phyloP scores from a whole-genome alignment of 2,797 vertebrate genomes.

The Syngnathus acus region DNA sequence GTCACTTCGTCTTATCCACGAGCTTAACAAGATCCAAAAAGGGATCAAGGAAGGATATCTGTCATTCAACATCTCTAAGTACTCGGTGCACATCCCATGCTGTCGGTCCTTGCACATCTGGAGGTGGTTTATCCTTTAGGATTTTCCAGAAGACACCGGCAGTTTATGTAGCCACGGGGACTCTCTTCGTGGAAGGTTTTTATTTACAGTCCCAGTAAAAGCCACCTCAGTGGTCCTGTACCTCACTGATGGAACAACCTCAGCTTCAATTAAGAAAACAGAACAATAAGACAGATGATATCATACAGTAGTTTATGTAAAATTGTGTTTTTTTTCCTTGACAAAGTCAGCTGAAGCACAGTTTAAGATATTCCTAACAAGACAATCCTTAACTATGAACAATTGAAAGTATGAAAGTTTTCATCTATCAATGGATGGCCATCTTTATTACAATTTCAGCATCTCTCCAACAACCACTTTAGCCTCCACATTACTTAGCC shows the following conservation, averaged over 20 bases:
- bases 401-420: neutral
- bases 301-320: neutral
- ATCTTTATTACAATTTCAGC: neutral
- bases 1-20: conserved; percentile 33
- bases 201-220: conserved; percentile 26
- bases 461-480: neutral
- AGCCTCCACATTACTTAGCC: neutral
- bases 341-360: neutral
- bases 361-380: neutral
- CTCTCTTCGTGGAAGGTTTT: conserved; percentile 17
- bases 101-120: conserved; percentile 22
- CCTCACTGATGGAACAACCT: conserved; percentile 22
- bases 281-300: conserved; percentile 12
- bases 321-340: neutral
- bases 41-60: conserved; percentile 42
- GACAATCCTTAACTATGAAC: neutral
- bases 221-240: conserved; percentile 23
- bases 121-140: conserved; percentile 15
- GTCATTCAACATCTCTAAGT: conserved; percentile 45
- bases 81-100: conserved; percentile 33
- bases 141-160: conserved; percentile 5
- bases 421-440: conserved; percentile 2
- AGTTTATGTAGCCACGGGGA: conserved; percentile 8
- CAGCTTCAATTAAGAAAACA: neutral
- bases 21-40: conserved; percentile 48